Evolutionary conservation across 1,140 invertebrate species (phyloP).

Genomic region (Adoxophyes honmai): DNA sequence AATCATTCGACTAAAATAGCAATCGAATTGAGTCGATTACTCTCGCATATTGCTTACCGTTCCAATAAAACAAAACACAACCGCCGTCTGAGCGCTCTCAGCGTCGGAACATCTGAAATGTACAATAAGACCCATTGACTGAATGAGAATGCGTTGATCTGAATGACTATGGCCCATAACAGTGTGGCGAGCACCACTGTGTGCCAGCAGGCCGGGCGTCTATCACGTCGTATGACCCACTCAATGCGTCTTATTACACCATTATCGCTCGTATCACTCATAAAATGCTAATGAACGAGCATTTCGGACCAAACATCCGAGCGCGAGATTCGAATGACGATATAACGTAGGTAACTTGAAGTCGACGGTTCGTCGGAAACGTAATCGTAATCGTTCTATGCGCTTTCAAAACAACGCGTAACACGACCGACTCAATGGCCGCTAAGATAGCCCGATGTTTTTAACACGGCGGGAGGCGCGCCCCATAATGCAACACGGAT

Average conservation of each 20-base stretch:
- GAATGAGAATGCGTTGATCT: slow-evolving; percentile 50
- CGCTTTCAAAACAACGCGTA: slow-evolving; percentile 72
- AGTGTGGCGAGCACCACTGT: slow-evolving; percentile 54
- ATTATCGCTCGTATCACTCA: slow-evolving; percentile 74
- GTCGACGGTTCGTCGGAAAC: slow-evolving; percentile 71
- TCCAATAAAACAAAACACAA: slow-evolving; percentile 49
- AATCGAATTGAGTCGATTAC: slow-evolving; percentile 3
- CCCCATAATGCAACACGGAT: too few species aligned
- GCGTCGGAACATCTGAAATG: slow-evolving; percentile 48
- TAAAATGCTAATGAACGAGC: slow-evolving; percentile 76
- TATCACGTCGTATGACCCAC: slow-evolving; percentile 66
- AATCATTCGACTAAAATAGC: slow-evolving; percentile 18
- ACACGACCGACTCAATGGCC: slow-evolving; percentile 55
- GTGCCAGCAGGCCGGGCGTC: slow-evolving; percentile 54
- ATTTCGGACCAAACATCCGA: slow-evolving; percentile 73
- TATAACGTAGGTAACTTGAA: slow-evolving; percentile 70
- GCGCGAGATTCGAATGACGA: slow-evolving; percentile 71
- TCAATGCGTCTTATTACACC: slow-evolving; percentile 72
- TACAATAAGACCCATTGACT: slow-evolving; percentile 57
- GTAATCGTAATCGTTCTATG: slow-evolving; percentile 65
- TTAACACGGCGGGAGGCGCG: too few species aligned
- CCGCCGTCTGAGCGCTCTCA: slow-evolving; percentile 13
- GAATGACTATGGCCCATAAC: slow-evolving; percentile 59
- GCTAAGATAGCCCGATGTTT: slow-evolving; percentile 60
- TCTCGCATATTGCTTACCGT: slow-evolving; percentile 18